These are phyloP conservation scores for Crematogaster levior DNA, from an alignment of 2,888 invertebrate genomes.

Conservation along the genomic window DNA sequence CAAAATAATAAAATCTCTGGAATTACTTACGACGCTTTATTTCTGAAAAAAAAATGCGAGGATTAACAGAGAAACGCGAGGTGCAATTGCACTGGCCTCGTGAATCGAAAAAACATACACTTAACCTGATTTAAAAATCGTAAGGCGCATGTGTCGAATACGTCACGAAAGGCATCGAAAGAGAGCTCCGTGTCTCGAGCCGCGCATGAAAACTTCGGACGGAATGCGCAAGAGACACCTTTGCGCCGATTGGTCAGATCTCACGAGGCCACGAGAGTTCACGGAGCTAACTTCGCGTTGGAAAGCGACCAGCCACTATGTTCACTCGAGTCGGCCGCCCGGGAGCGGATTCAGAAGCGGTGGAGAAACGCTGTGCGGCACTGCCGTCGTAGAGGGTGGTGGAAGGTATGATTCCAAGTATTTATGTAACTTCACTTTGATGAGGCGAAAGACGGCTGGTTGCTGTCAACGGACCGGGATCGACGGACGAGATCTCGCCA, in stretches of 20 bases:
- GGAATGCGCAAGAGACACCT: neutral
- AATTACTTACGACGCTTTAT: neutral
- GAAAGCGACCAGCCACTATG: neutral
- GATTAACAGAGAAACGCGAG: neutral
- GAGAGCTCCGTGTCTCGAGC: neutral
- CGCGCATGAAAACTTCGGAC: too few relatives aligned
- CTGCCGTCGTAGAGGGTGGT: neutral
- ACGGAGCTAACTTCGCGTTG: neutral
- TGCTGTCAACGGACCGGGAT: neutral
- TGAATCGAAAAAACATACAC: neutral
- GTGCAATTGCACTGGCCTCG: too few relatives aligned
- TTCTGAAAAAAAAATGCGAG: too few relatives aligned
- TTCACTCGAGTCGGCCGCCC: neutral
- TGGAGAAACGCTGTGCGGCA: neutral
- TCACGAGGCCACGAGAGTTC: neutral
- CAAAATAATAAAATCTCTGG: neutral
- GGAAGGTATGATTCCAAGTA: neutral
- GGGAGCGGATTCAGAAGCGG: neutral
- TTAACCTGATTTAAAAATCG: neutral
- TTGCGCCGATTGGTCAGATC: neutral
- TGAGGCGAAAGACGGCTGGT: neutral
- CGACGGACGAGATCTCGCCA: neutral
- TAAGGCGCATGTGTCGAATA: neutral
- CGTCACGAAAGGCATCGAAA: neutral
- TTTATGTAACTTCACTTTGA: constrained; percentile 40